Conservation (phyloP, 1,140 invertebrate species). For the Lethrus apterus region DNA sequence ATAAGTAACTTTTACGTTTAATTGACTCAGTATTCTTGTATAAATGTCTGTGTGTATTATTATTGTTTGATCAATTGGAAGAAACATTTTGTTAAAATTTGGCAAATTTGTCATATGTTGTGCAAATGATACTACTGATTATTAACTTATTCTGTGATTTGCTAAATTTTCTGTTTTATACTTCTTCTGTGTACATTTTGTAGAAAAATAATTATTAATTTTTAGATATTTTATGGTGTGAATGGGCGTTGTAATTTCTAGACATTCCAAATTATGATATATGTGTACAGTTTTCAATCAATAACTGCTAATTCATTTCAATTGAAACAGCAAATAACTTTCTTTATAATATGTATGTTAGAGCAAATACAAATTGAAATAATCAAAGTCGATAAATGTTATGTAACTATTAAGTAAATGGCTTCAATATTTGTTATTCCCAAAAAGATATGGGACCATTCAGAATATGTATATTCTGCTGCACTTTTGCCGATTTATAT, state of each 20-base stretch:
- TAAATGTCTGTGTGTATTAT: too few species aligned
- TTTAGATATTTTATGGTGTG: slow-evolving; percentile 4
- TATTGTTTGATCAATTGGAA: not conserved
- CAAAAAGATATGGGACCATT: slow-evolving; percentile 12
- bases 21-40: too few species aligned
- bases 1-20: too few species aligned
- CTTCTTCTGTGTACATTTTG: too few species aligned
- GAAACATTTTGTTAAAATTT: not conserved
- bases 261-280: slow-evolving; percentile 7
- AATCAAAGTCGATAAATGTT: not conserved
- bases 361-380: not conserved
- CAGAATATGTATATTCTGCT: not conserved
- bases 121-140: not conserved
- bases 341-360: too few species aligned
- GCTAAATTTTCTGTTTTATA: slow-evolving; percentile 2
- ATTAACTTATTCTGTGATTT: not conserved
- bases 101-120: not conserved
- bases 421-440: not conserved
- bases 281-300: not conserved
- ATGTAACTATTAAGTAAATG: not conserved
- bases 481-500: not conserved
- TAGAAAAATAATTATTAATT: not conserved
- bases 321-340: too few species aligned
- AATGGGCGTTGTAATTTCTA: slow-evolving; percentile 13
- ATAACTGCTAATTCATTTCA: not conserved